These are phyloP conservation scores for Chondrilla cf. caribensis DNA, from an alignment of 37 sponge, comb jelly and placozoan genomes.

Conservation along the genomic window DNA sequence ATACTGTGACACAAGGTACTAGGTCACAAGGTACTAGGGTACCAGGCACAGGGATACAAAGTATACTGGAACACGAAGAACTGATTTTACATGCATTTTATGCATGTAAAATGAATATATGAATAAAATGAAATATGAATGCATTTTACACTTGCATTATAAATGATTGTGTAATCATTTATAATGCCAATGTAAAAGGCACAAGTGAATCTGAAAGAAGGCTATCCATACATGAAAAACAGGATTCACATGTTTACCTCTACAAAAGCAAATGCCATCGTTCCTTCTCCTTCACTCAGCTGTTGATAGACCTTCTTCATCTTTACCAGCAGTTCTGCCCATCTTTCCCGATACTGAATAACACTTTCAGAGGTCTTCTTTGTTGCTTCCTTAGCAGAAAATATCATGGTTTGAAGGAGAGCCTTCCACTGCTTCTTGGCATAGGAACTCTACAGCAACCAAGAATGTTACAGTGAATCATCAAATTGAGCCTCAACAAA, in stretches of 20 bases:
- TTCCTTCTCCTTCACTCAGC: constrained; percentile 31
- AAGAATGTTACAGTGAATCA: neutral
- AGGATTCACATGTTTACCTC: constrained; percentile 59
- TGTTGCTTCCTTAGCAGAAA: constrained; percentile 43
- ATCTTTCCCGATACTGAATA: constrained; percentile 7
- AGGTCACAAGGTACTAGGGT: too few species aligned
- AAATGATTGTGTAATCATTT: neutral
- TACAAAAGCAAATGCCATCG: constrained; percentile 66
- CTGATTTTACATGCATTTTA: too few species aligned
- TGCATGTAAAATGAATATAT: too few species aligned
- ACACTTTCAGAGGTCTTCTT: constrained; percentile 7
- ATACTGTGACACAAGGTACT: too few species aligned
- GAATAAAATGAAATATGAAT: too few species aligned
- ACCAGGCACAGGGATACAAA: too few species aligned
- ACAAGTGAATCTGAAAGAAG: too few species aligned
- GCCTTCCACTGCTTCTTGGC: constrained; percentile 62
- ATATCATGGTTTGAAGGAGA: constrained; percentile 61
- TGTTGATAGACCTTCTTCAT: constrained; percentile 36
- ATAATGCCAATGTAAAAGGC: too few species aligned
- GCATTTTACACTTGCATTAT: too few species aligned
- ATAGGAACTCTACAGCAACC: constrained; percentile 31
- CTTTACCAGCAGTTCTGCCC: constrained; percentile 48
- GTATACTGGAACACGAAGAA: too few species aligned
- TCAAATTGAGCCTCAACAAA: neutral
- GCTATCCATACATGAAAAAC: too few species aligned